Base-by-base conservation (phyloP, 1,140 invertebrate species). In the Drosophila auraria region DNA sequence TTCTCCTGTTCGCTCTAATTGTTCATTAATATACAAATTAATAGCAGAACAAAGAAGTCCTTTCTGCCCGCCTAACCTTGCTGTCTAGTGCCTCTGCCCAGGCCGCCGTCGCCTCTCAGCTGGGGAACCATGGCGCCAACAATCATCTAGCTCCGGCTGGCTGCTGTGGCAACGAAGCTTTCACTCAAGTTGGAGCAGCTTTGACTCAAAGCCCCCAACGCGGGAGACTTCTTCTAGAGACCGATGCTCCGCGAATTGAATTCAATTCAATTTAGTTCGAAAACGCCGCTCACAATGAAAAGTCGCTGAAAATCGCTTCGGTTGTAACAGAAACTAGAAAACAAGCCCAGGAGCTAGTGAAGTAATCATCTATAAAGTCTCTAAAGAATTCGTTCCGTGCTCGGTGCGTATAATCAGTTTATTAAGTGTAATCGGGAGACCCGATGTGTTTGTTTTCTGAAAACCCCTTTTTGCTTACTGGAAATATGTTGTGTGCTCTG, bases 131-230 rank as follows among this genome's bases (percentile, higher is more conserved):
- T 86, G 79, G 83, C 83, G 83, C 75, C 82, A 82, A 59, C 58
- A 76, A 72, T 72, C 66, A 45, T 60, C 33, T 42, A 47, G 30
- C 30, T 15, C 33, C 15, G 54, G 36, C 36, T 57, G 83, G 83
- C 83, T 87, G 83, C 83, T 87, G 83, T 61, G 71, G 36, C 36
- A 40, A 53, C 44, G 7, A 23, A 87, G 83, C 83, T 87, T 87
- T 80, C 51, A 80, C 83, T 82, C 83, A 72, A 72, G 25, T 1
- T 11, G 14, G 14, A 23, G 65, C 5, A 78, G 75, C 75, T 78
- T 60, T 70, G 5, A 58, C 54, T 63, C 75, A 72, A 61, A 53
- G 14, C 40, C 58, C 45, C 45, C 4, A 15, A 45, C 62, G n/a
- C 45, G 50, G 23, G 64, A 50, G 64, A 57, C 38, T 38, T 72